These are phyloP conservation scores for Corticium candelabrum DNA, from an alignment of 37 sponge, comb jelly and placozoan species.

Conservation along the genomic window DNA sequence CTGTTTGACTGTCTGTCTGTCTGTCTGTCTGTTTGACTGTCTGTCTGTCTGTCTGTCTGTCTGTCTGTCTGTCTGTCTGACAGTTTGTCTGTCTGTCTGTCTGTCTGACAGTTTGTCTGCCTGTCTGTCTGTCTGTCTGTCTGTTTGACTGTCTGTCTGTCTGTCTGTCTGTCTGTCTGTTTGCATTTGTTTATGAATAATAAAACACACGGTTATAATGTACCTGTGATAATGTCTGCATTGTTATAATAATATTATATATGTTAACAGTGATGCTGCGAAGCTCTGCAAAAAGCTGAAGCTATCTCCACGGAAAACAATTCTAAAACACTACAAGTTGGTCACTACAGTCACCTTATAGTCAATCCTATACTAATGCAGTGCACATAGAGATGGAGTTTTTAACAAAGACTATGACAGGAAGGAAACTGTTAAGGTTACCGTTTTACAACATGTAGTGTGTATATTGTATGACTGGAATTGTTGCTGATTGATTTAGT, in stretches of 20 bases:
- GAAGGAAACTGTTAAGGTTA: slow-evolving; percentile 18
- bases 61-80: not conserved
- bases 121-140: too few species aligned
- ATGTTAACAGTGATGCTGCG: slow-evolving; percentile 1
- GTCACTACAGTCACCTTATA: slow-evolving; percentile 1
- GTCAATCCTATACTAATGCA: slow-evolving; percentile 7
- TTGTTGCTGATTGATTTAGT: slow-evolving; percentile 14
- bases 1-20: too few species aligned
- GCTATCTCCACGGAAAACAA: slow-evolving; percentile 12
- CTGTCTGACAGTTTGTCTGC: too few species aligned
- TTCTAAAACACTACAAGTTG: slow-evolving; percentile 65
- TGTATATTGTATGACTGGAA: not conserved
- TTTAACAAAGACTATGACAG: slow-evolving; percentile 91
- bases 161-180: too few species aligned
- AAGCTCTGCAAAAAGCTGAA: slow-evolving; percentile 78
- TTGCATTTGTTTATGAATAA: not conserved
- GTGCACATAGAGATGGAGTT: slow-evolving; percentile 39
- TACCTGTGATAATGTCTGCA: slow-evolving; percentile 11
- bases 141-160: too few species aligned
- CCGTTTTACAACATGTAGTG: not conserved
- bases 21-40: too few species aligned
- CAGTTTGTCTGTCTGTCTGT: not conserved
- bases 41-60: not conserved
- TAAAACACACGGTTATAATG: slow-evolving; percentile 29
- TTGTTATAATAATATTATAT: too few species aligned